phyloP scores from a whole-genome alignment of 2,797 vertebrate genomes.

The Alectoris magna region DNA sequence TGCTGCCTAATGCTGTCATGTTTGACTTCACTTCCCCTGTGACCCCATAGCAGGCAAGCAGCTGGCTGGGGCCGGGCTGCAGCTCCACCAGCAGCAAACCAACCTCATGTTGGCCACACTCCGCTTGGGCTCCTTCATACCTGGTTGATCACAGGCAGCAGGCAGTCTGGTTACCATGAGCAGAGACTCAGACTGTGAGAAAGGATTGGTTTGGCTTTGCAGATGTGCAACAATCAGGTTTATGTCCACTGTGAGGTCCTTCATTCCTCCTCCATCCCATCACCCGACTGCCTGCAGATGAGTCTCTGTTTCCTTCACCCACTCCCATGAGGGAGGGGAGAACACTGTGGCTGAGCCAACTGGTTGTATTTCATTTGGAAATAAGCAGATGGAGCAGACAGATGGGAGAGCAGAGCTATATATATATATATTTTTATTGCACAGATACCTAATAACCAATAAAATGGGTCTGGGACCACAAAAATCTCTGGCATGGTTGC shows the following conservation, averaged over 20 bases:
- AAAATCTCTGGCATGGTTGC: slow-evolving; percentile 41
- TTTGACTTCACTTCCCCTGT: neutral
- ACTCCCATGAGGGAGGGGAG: neutral
- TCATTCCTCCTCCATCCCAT: neutral
- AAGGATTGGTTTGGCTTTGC: neutral
- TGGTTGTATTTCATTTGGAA: slow-evolving; percentile 24
- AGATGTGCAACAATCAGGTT: neutral
- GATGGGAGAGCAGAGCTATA: slow-evolving; percentile 46
- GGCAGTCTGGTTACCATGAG: neutral
- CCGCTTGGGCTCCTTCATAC: neutral
- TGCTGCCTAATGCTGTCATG: fast-evolving
- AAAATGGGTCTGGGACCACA: slow-evolving; percentile 44
- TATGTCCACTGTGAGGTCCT: neutral
- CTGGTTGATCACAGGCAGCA: neutral
- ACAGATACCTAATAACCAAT: slow-evolving; percentile 62
- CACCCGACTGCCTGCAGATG: neutral
- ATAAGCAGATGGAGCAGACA: slow-evolving; percentile 53
- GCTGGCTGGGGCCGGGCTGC: neutral
- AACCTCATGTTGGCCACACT: neutral
- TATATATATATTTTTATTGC: slow-evolving; percentile 15
- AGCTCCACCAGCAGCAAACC: neutral
- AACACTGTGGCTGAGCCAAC: neutral
- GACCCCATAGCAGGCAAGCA: neutral
- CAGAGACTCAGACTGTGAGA: neutral
- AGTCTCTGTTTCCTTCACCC: neutral